These are phyloP conservation scores for Pipistrellus nathusii DNA, from an alignment of 2,797 vertebrate species.

Conservation along the genomic window DNA sequence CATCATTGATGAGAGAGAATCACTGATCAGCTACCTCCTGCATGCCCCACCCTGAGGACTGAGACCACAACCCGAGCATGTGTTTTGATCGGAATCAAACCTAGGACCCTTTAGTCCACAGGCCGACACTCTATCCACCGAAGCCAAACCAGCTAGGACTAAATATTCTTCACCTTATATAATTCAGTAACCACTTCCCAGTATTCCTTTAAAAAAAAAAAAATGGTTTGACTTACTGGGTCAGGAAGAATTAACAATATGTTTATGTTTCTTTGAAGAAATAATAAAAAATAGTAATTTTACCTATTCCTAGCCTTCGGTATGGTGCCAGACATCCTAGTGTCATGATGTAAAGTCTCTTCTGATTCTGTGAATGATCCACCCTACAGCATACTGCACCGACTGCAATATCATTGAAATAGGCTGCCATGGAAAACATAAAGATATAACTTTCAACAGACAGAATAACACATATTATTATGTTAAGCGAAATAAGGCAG, in stretches of 20 bases:
- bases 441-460: constrained; percentile 65
- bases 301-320: constrained; percentile 99
- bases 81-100: no score
- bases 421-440: constrained; percentile 90
- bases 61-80: no score
- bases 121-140: no score
- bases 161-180: neutral
- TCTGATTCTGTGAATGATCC: constrained; percentile 99
- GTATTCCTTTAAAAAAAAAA: neutral
- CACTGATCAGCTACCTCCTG: no score
- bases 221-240: neutral
- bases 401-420: constrained; percentile 99
- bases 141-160: no score
- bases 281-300: constrained; percentile 56
- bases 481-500: no score
- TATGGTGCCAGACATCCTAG: constrained; percentile 99
- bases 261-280: constrained; percentile 45
- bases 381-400: constrained; percentile 99
- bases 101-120: no score
- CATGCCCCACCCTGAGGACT: no score
- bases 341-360: constrained; percentile 99
- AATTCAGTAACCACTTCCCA: neutral
- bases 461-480: constrained; percentile 22
- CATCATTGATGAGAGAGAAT: no score
- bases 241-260: neutral